Percentiles rank a stretch among this genome's conserved stretches.
Evolutionary conservation across 92 coral and sea anemone species (phyloP).

Genomic region (Blastomussa wellsi): DNA sequence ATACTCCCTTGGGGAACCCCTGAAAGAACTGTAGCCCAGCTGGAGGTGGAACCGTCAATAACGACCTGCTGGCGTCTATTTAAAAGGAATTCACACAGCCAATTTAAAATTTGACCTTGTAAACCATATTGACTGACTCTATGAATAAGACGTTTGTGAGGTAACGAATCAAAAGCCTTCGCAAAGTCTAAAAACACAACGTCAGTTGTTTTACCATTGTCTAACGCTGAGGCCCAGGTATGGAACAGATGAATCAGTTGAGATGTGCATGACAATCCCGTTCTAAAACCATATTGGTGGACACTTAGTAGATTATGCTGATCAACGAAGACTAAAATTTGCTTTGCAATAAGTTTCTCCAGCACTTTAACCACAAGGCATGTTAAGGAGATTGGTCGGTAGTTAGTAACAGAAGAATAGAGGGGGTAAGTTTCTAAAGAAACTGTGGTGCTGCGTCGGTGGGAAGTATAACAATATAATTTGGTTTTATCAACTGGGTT

Average conservation of each 20-base stretch:
- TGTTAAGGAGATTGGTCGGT: too few species aligned
- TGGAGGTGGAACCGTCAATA: conserved; percentile 34
- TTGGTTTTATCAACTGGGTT: too few species aligned
- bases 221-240: conserved; percentile 9
- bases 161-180: conserved; percentile 12
- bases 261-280: conserved; percentile 26
- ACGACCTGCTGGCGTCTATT: conserved; percentile 46
- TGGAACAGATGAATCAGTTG: conserved; percentile 28
- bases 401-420: too few species aligned
- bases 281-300: conserved; percentile 23
- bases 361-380: too few species aligned
- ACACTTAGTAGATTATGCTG: background rate
- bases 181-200: background rate
- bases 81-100: conserved; percentile 34
- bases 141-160: conserved; percentile 34
- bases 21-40: conserved; percentile 35
- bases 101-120: conserved; percentile 6
- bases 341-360: too few species aligned
- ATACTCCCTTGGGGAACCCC: conserved; percentile 47
- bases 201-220: conserved; percentile 18
- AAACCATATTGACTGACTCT: conserved; percentile 42
- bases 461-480: too few species aligned
- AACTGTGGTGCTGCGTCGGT: too few species aligned
- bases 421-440: too few species aligned
- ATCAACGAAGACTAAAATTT: too few species aligned